Evolutionary conservation across 2,888 invertebrate species (phyloP), one percentile per base, ranked within the genome.

Genomic region (Hypolimnas misippus): DNA sequence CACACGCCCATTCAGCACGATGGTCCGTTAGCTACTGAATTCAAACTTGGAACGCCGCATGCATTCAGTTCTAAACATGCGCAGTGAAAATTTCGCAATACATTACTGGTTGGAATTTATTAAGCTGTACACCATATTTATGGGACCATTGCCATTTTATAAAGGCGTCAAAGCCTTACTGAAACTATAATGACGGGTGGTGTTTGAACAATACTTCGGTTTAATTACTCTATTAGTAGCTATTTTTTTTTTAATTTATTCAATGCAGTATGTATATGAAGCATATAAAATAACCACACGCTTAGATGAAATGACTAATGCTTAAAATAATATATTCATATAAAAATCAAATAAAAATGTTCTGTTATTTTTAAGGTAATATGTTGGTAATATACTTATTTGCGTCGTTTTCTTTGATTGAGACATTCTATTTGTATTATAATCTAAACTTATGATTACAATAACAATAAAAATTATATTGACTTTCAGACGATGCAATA

Each of bases 11-110:
- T 57, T 44, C 58, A 57, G 40, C 40, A 62, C 67, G 57, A 60
- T 46, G 60, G 67, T 63, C 57, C 57, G 63, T 64, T 63, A 66
- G 65, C 69, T 65, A 70, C 70, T 70, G 70, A 57, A 65, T 65
- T 65, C 62, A 66, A 66, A 66, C 66, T 66, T 63, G 66, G 61
- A 63, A 66, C 63, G 35, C 61, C 65, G 65, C 65, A 67, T 68
- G 65, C 62, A 68, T 62, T 68, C 63, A 58, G 63, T 62, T 63
- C 53, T 57, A 70, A 70, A 70, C 70, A 70, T 70, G 70, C 70
- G 70, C 70, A 70, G 57, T 63, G 61, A 55, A 66, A 66, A 63
- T 65, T 57, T 61, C 44, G 49, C 57, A 62, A 59, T 57, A 57
- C 52, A 63, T 63, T 58, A 46, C 58, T 58, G 54, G 49, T 38